Evolutionary conservation across 2,797 vertebrate species (phyloP).

Genomic region (Anas bahamensis): DNA sequence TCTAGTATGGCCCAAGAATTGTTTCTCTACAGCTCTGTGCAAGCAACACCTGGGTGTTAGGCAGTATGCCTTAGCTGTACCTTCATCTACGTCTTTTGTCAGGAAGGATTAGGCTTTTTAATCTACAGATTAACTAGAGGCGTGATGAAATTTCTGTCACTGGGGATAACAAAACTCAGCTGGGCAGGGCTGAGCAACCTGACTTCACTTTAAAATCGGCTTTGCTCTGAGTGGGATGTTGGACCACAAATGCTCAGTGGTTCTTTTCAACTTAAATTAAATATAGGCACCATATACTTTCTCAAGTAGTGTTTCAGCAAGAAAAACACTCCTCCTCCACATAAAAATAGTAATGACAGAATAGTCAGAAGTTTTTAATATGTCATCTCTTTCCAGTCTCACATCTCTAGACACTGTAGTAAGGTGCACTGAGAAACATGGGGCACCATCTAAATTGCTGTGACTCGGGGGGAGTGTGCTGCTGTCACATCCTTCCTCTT

Average conservation of each 20-base stretch:
- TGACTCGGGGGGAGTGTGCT: neutral
- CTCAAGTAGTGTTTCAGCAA: neutral
- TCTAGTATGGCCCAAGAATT: neutral
- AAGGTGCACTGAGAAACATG: neutral
- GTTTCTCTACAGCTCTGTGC: neutral
- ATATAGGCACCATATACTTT: neutral
- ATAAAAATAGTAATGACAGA: neutral
- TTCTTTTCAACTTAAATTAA: neutral
- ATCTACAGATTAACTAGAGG: neutral
- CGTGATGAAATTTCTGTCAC: neutral
- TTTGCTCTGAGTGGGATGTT: neutral
- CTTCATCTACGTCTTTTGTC: neutral
- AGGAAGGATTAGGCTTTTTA: neutral
- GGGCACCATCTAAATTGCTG: neutral
- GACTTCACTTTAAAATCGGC: neutral
- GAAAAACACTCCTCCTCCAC: neutral
- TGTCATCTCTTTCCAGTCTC: neutral
- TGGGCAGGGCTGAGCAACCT: neutral
- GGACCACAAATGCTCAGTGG: neutral
- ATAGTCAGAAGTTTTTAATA: neutral
- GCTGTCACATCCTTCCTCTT: neutral
- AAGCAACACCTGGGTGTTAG: neutral
- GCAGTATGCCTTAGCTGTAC: neutral
- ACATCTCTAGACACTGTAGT: neutral
- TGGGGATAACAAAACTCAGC: neutral